Evolutionary conservation across 2,113 vertebrate species (phyloP).

Genomic region (Colinus virginianus): DNA sequence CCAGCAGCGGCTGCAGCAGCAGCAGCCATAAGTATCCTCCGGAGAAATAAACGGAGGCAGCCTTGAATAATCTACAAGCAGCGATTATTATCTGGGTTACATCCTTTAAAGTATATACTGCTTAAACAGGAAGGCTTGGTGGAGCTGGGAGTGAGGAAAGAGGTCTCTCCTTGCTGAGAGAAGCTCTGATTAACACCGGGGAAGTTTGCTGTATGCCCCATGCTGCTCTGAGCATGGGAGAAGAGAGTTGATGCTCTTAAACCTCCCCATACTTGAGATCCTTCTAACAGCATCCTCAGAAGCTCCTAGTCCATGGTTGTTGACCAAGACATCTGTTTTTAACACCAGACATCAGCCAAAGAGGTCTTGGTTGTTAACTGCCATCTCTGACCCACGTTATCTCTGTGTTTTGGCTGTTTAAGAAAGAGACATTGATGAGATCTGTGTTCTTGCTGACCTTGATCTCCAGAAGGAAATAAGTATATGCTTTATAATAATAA

Average conservation of each 20-base stretch:
- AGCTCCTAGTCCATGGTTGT: not conserved
- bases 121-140: not conserved
- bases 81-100: not conserved
- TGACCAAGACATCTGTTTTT: not conserved
- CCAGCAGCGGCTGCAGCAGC: not conserved
- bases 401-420: not conserved
- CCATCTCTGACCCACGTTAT: accelerated
- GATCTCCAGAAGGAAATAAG: not conserved
- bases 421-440: not conserved
- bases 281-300: not conserved
- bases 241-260: not conserved
- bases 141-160: constrained; percentile 5
- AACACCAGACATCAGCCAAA: not conserved
- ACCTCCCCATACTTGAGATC: not conserved
- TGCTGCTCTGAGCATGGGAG: accelerated
- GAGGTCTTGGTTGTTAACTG: not conserved
- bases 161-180: not conserved
- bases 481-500: not conserved
- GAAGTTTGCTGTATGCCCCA: not conserved
- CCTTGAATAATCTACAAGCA: constrained; percentile 29
- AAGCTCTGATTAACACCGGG: constrained; percentile 33
- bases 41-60: constrained; percentile 54
- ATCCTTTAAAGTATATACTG: not conserved
- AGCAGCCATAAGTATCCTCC: constrained; percentile 33
- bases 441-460: not conserved